Evolutionary conservation across 2,888 invertebrate genomes (phyloP).

Genomic region (Seladonia tumulorum): DNA sequence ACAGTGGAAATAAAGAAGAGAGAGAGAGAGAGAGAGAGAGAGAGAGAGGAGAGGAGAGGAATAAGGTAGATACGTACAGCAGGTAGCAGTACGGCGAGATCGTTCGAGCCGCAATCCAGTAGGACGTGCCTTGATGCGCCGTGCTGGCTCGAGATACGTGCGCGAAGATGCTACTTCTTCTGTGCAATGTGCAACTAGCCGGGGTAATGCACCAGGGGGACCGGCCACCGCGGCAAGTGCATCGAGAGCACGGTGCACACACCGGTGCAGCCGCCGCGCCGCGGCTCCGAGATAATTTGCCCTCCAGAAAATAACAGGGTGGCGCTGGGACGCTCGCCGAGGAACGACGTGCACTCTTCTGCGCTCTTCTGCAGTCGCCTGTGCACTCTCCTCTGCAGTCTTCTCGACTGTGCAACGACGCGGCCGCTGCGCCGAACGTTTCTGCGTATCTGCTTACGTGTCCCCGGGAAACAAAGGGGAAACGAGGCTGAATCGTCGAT

Average conservation of each 20-base stretch:
- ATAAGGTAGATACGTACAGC: conserved; percentile 63
- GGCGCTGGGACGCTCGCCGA: conserved; percentile 74
- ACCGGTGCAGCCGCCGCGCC: conserved; percentile 9
- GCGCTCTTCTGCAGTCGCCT: conserved; percentile 34
- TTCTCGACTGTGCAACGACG: neutral
- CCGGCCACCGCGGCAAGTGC: conserved; percentile 76
- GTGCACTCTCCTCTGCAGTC: neutral
- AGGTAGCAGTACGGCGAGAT: conserved; percentile 75
- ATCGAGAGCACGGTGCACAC: conserved; percentile 76
- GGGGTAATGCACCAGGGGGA: conserved; percentile 66
- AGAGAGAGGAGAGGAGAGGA: neutral
- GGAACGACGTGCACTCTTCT: conserved; percentile 65
- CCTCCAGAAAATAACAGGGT: conserved; percentile 82
- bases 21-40: neutral
- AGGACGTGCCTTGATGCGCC: conserved; percentile 83
- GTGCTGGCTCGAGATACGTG: conserved; percentile 83
- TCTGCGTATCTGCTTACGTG: conserved; percentile 64
- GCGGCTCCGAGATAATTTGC: conserved; percentile 78
- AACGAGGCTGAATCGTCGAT: neutral
- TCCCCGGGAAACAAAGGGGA: conserved; percentile 43
- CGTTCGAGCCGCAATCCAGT: conserved; percentile 82
- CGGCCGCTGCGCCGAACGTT: conserved; percentile 2
- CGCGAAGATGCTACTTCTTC: conserved; percentile 83
- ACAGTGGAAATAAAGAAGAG: conserved; percentile 10
- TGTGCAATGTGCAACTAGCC: conserved; percentile 72